Base-by-base conservation (phyloP, 2,113 vertebrate genomes). In the Polypterus senegalus region DNA sequence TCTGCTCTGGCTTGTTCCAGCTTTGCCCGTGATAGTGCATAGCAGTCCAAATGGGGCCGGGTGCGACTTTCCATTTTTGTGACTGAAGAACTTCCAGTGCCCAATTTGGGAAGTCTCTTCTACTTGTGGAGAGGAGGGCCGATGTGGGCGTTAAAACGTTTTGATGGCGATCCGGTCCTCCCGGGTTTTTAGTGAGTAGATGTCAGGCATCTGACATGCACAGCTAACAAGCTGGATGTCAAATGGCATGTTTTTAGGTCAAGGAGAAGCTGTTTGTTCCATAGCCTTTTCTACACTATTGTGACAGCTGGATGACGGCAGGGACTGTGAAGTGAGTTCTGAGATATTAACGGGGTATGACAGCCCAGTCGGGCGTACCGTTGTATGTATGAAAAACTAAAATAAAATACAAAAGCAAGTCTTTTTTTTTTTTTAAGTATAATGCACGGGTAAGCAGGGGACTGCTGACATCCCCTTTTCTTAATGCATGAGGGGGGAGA, bases 331-430 rank as follows among this genome's bases (percentile, higher is more conserved):
- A 59, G 56, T 57, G 9, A 49, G 63, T 47, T 61, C 60, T 53
- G 58, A 59, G 54, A 46, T 4, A 54, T 62, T 57, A 53, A 67
- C 57, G 47, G 55, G 61, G 46, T 45, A 43, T 65, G 54, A 59
- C 58, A 63, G 65, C 67, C 53, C 57, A 69, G 67, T 56, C 59
- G 59, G 64, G 47, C 57, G 52, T 49, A 64, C 48, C 63, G 63
- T 72, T 62, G 71, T 70, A 71, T 66, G 66, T 61, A 71, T 65
- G 63, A 65, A 71, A 67, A 71, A 61, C 56, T 67, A 66, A 64
- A 72, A 61, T 55, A 51, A n/a, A 4, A 57, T n/a, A n/a, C n/a
- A n/a, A n/a, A n/a, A n/a, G 47, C 49, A 56, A 62, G 60, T 62
- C 49, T 67, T n/a, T n/a, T n/a, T n/a, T n/a, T n/a, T n/a, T n/a